A percentile compares a stretch with the other conserved stretches of the same genome.
Conservation (phyloP, 2,888 invertebrate species). For the Rhynchonema sp. region DNA sequence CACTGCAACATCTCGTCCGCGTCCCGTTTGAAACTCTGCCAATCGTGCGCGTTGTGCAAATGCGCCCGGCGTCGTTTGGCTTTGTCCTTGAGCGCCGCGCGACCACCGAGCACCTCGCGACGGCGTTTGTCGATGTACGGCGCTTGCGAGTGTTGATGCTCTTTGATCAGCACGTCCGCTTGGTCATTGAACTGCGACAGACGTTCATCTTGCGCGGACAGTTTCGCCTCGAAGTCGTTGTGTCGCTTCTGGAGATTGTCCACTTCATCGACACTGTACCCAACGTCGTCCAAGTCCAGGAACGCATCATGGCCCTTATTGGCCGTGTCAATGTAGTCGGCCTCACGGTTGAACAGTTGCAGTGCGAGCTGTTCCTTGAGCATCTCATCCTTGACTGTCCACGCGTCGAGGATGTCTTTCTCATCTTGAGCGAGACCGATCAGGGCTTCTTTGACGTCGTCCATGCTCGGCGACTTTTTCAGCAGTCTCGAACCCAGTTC, state of each 20-base stretch:
- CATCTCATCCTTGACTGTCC: slow-evolving; percentile 65
- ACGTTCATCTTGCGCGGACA: slow-evolving; percentile 78
- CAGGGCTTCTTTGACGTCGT: slow-evolving; percentile 41
- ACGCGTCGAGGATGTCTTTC: slow-evolving; percentile 42
- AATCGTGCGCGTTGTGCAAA: slow-evolving; percentile 61
- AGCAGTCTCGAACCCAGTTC: slow-evolving; percentile 45
- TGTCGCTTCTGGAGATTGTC: slow-evolving; percentile 78
- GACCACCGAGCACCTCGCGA: slow-evolving; percentile 49
- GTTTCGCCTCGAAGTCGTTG: slow-evolving; percentile 71
- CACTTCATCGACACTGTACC: slow-evolving; percentile 42
- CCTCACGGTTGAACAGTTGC: slow-evolving; percentile 75
- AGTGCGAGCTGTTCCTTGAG: slow-evolving; percentile 67
- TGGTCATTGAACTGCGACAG: slow-evolving; percentile 58
- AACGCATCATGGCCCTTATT: slow-evolving; percentile 83
- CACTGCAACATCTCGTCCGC: slow-evolving; percentile 71
- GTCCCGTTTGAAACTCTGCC: slow-evolving; percentile 76
- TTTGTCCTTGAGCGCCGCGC: slow-evolving; percentile 47
- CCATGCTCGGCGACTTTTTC: slow-evolving; percentile 14
- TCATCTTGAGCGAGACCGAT: slow-evolving; percentile 53
- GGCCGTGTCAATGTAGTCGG: slow-evolving; percentile 85
- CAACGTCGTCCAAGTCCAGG: slow-evolving; percentile 64
- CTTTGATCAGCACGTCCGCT: slow-evolving; percentile 56
- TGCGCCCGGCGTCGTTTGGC: slow-evolving; percentile 52
- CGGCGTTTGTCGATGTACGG: slow-evolving; percentile 15
- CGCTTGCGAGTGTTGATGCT: slow-evolving; percentile 40